Percentiles rank a stretch among this genome's conserved stretches.
Evolutionary conservation across 2,797 vertebrate genomes (phyloP).

Genomic region (Petrocephalus sullivani): DNA sequence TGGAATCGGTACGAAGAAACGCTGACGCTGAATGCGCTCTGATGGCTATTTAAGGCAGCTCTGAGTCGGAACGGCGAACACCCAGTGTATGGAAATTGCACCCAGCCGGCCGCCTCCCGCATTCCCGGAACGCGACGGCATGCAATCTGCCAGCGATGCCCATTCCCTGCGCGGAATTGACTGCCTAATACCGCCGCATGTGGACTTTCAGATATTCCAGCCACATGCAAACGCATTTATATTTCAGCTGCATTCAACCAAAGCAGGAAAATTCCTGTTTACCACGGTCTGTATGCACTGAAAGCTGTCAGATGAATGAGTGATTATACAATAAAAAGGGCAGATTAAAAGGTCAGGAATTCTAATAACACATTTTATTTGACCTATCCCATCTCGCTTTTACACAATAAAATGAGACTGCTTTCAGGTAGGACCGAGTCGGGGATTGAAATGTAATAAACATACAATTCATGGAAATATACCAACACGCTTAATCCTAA

Average conservation of each 20-base stretch:
- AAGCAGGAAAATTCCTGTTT: slow-evolving; percentile 6
- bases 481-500: not conserved
- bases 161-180: not conserved
- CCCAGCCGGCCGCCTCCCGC: too few relatives aligned
- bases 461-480: not conserved
- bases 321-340: not conserved
- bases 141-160: slow-evolving; percentile 1
- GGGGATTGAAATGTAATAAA: not conserved
- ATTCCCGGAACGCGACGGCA: not conserved
- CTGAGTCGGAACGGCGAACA: not conserved
- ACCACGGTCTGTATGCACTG: not conserved
- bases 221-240: not conserved
- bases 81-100: not conserved
- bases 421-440: not conserved
- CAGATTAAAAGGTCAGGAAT: slow-evolving; percentile 8
- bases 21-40: not conserved
- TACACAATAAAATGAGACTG: not conserved
- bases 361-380: slow-evolving; percentile 12
- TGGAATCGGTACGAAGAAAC: not conserved
- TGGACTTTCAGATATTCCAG: not conserved
- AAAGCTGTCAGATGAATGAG: not conserved
- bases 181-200: not conserved
- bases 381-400: not conserved
- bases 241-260: not conserved
- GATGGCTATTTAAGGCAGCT: not conserved